Base-by-base conservation (phyloP, 2,888 invertebrate genomes). In the Nymphalis urticae region DNA sequence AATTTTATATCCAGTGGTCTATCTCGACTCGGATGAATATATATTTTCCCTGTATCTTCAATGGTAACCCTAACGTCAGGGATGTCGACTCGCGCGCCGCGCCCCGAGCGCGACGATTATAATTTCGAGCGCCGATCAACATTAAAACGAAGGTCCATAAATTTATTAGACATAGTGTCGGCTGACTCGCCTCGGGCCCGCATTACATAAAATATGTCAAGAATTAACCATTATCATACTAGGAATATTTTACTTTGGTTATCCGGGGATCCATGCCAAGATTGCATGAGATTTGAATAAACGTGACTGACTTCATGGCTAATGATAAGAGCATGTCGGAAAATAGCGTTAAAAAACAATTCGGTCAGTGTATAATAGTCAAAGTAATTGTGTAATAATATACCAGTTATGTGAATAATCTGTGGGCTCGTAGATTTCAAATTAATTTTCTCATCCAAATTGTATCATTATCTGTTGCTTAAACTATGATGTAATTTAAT, bases 151-250 rank as follows among this genome's bases (percentile, higher is more conserved):
- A 89, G 84, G 88, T 82, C 85, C 90, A 90, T 92, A 92, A 92
- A 92, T 92, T 92, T 92, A 92, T 92, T 92, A 92, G 92, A 92
- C 92, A 90, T 89, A 91, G 91, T 91, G 92, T 92, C 91, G 90
- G 92, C 83, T 82, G 77, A 76, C 75, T 82, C 76, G 90, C 92
- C 90, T 75, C 82, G 71, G 90, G 92, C 90, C 81, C 82, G 88
- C 86, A 92, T 92, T 92, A 91, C 87, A 90, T 85, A 87, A 89
- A 89, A 89, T 89, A 90, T 92, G 92, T 92, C 91, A 91, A 88
- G 90, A 91, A 90, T 92, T 87, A 90, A 89, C 85, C 89, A 90
- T 91, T 92, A 92, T 88, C 86, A 85, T 89, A 88, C 84, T 80
- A 81, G 83, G 84, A 87, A 85, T 85, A 83, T 82, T 87, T 84